Evolutionary conservation across 92 coral and sea anemone genomes (phyloP).

Genomic region (Blastomussa wellsi): DNA sequence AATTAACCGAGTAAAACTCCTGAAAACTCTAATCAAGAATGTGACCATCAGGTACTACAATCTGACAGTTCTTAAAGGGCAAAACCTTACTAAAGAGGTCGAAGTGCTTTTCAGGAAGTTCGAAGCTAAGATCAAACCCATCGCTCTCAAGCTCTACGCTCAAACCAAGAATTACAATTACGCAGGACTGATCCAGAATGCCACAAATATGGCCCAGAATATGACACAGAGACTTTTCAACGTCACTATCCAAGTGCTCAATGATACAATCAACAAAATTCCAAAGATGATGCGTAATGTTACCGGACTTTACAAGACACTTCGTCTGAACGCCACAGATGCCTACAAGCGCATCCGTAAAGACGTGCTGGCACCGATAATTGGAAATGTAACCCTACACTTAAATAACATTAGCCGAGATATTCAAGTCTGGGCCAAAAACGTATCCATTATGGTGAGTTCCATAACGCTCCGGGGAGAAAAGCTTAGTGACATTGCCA

Average conservation of each 20-base stretch:
- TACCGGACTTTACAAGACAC: constrained; percentile 37
- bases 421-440: constrained; percentile 69
- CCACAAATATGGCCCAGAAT: constrained; percentile 59
- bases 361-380: constrained; percentile 35
- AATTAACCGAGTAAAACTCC: constrained; percentile 41
- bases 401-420: constrained; percentile 70
- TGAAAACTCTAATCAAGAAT: constrained; percentile 57
- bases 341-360: constrained; percentile 13
- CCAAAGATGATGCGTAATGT: constrained; percentile 62
- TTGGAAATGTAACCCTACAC: constrained; percentile 50
- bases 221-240: constrained; percentile 52
- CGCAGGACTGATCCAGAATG: constrained; percentile 60
- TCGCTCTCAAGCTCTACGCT: constrained; percentile 59
- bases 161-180: constrained; percentile 67
- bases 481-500: constrained; percentile 52
- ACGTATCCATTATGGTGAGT: constrained; percentile 69
- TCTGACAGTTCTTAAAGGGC: constrained; percentile 56
- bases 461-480: constrained; percentile 62
- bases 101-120: constrained; percentile 61
- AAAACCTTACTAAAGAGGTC: constrained; percentile 66
- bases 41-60: constrained; percentile 69
- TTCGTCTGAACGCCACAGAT: constrained; percentile 22
- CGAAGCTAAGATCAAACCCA: constrained; percentile 74
- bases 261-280: constrained; percentile 52
- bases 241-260: constrained; percentile 49